Evolutionary conservation across 2,888 invertebrate genomes (phyloP), one percentile per base, ranked within the genome.

Genomic region (Drosophila ezoana): DNA sequence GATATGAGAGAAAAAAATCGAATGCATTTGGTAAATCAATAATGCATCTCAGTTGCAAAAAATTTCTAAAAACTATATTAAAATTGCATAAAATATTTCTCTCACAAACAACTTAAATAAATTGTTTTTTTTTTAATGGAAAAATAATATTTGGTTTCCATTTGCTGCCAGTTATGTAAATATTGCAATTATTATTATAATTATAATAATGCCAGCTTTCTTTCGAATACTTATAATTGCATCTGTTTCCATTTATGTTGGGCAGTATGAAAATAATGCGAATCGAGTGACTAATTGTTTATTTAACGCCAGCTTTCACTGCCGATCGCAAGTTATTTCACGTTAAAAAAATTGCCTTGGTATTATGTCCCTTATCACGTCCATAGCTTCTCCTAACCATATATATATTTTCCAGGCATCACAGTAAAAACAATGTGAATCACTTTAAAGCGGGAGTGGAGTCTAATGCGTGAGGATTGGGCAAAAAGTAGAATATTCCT

Each of bases 301-400:
- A 54, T 73, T 60, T 71, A 57, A 61, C 18, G 40, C 37, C 59
- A 48, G 70, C 73, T 73, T 73, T 73, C 73, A 60, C 73, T 43
- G 51, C 28, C 28, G 38, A 54, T 23, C 13, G 51, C 49, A 18
- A 61, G 38, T 48, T 63, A 38, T 68, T 61, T 41, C 14, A 38
- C 41, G 16, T 54, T 44, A 10, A 48, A 13, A 32, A 33, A 61
- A 18, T 18, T 18, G 18, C 18, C 18, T 18, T 54, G 63, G 64
- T 49, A 54, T 43, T 53, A 13, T 56, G 45, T 62, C n/a, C 28
- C 66, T 60, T 69, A 69, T 63, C 79, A 79, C 73, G 70, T 76
- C 44, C 45, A 51, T 20, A 45, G 57, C 45, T 38, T 38, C 56
- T 18, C 53, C 52, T 4, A n/a, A 14, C 18, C 18, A 23, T 14